Evolutionary conservation across 1,140 invertebrate species (phyloP).

Genomic region (Aphis gossypii): DNA sequence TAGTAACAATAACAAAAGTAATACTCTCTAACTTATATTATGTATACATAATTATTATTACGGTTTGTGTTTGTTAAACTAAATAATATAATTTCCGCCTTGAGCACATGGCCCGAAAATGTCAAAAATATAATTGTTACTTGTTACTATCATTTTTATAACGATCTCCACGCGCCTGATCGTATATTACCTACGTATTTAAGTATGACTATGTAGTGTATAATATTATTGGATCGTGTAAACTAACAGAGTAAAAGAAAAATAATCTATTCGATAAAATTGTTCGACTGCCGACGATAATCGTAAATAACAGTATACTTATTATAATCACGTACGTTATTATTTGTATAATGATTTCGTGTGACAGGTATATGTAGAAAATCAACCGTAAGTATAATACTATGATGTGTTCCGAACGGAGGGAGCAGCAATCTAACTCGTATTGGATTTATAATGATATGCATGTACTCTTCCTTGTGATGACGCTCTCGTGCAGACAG

Average conservation of each 20-base stretch:
- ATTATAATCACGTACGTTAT: background rate
- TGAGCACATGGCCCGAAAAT: background rate
- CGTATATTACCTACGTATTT: background rate
- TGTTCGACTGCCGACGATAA: background rate
- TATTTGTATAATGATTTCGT: constrained; percentile 1
- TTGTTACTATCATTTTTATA: background rate
- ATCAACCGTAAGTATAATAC: background rate
- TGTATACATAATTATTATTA: background rate
- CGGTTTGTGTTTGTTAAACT: background rate
- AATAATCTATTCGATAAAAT: background rate
- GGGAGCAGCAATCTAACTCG: background rate
- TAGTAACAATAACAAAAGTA: background rate
- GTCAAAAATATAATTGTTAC: background rate
- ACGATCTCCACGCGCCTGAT: background rate
- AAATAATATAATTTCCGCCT: background rate
- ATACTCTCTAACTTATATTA: background rate
- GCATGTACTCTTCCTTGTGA: background rate
- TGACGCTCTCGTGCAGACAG: background rate
- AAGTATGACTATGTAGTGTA: no score
- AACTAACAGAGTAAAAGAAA: background rate
- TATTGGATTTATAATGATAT: background rate
- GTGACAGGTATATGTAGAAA: background rate
- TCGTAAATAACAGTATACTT: background rate
- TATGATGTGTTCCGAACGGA: background rate
- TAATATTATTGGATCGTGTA: background rate